phyloP scores from a whole-genome alignment of 2,797 vertebrate species.

The Otolemur crassicaudatus region DNA sequence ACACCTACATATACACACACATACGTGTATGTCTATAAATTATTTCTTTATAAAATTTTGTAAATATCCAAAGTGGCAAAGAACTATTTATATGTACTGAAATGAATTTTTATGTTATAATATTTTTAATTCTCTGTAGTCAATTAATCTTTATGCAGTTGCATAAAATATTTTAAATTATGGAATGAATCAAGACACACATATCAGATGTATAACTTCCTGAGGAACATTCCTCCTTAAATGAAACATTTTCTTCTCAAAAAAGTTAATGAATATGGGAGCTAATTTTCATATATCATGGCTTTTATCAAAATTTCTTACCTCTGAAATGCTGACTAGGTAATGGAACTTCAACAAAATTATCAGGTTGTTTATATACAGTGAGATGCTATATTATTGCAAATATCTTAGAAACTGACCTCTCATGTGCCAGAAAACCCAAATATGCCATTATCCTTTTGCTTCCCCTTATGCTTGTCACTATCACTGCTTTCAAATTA shows the following conservation, averaged over 20 bases:
- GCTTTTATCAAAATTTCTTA: slow-evolving; percentile 30
- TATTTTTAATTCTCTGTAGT: neutral
- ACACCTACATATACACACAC: neutral
- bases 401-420: slow-evolving; percentile 42
- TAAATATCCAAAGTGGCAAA: neutral
- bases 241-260: neutral
- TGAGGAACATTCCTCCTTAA: neutral
- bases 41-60: neutral
- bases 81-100: neutral
- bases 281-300: neutral
- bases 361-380: slow-evolving; percentile 23
- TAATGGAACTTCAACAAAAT: slow-evolving; percentile 13
- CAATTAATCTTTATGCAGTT: neutral
- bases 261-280: slow-evolving; percentile 2
- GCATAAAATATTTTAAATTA: neutral
- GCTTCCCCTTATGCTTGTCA: slow-evolving; percentile 4
- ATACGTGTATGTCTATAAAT: neutral
- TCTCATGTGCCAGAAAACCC: neutral
- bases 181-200: neutral
- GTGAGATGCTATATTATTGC: slow-evolving; percentile 8
- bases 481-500: neutral
- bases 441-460: neutral
- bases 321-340: slow-evolving; percentile 58
- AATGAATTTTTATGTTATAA: neutral
- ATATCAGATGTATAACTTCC: neutral